Base-by-base conservation (phyloP, 2,888 invertebrate species). In the Branchellion lobata region DNA sequence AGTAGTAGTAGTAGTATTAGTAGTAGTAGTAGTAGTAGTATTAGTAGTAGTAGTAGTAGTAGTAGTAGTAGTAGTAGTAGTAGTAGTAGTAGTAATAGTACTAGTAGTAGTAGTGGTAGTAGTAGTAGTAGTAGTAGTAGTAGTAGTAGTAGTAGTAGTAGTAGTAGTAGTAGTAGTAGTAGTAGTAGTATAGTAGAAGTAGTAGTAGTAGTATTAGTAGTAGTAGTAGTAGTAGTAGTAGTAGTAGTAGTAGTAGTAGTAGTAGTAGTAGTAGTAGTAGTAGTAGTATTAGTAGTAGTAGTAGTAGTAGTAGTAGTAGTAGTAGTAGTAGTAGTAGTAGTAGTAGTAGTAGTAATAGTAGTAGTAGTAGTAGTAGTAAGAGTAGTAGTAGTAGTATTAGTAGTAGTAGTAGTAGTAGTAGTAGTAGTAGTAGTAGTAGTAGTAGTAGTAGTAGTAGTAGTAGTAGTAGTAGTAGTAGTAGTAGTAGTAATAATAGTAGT, bases 231-330 rank as follows among this genome's bases (percentile, higher is more conserved):
- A 81, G 81, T 80, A 81, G 81, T 81, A 81, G 81, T 74, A 81
- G 81, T 80, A 81, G 81, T 74, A 74, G 74, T 40, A 74, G 74
- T 0, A 74, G 74, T 40, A 74, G 74, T 0, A 74, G 74, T 36
- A 81, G 81, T 80, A 81, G 81, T 81, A 81, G 81, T 80, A 81
- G 81, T 81, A 81, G 81, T 74, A 81, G 81, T 80, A 81, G 81
- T 74, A 74, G 74, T 40, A 74, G 74, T 0, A 74, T 33, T 40
- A 74, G 74, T 0, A 74, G 74, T 36, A 40, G 40, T 40, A 40
- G 40, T 40, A 40, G 40, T 40, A 8, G 40, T 40, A 40, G 40
- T 40, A 40, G 40, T 40, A 40, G 40, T 40, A 40, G 40, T 40
- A 40, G 80, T 80, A 80, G 80, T 40, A 8, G 40, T 5, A 14